Evolutionary conservation across 2,113 vertebrate genomes (phyloP).

Genomic region (Tylochromis polylepis): DNA sequence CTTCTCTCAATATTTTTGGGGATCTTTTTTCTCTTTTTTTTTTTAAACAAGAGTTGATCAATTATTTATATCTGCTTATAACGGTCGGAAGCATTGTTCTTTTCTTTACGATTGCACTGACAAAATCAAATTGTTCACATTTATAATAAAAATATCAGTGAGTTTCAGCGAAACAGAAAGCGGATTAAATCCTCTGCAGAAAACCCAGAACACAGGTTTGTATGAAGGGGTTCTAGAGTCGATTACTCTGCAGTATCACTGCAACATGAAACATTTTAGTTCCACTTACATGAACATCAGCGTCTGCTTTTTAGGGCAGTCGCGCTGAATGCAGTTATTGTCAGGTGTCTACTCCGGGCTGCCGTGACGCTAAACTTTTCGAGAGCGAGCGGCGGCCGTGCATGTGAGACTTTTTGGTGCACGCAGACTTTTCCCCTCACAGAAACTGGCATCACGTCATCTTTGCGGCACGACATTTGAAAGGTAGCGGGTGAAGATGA

Average conservation of each 20-base stretch:
- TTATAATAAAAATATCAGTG: neutral
- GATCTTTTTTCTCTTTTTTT: too few species aligned
- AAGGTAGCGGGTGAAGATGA: neutral
- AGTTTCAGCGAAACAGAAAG: neutral
- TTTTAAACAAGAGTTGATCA: neutral
- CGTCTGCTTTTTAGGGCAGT: constrained; percentile 5
- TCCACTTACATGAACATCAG: neutral
- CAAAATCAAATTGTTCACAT: neutral
- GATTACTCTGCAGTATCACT: neutral
- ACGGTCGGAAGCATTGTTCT: neutral
- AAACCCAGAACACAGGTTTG: neutral
- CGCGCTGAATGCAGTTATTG: neutral
- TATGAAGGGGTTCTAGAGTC: neutral
- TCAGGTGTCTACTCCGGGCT: neutral
- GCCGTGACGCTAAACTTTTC: neutral
- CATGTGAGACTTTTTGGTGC: neutral
- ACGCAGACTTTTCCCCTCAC: neutral
- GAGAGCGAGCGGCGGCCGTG: neutral
- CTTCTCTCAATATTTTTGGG: fast-evolving
- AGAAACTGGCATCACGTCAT: fast-evolving
- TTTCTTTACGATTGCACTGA: neutral
- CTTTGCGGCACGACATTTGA: neutral
- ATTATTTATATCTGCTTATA: neutral
- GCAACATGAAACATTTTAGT: neutral
- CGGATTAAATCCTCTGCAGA: neutral